Base-by-base conservation (phyloP, 2,888 invertebrate genomes). In the Caenorhabditis macrosperma region DNA sequence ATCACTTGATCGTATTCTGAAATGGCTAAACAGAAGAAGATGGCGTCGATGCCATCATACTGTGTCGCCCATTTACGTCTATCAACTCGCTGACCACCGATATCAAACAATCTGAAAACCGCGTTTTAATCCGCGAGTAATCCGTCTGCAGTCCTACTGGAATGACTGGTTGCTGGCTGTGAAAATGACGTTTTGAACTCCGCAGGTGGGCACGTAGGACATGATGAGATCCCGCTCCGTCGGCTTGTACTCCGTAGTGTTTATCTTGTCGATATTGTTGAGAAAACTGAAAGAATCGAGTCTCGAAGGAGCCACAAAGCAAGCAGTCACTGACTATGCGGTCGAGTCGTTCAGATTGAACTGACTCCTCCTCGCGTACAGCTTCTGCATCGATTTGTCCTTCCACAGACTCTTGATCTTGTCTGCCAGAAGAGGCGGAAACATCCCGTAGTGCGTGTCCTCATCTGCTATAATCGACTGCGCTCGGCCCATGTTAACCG, bases 131-230 rank as follows among this genome's bases (percentile, higher is more conserved):
- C 38, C 38, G 12, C 5, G 50, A 26, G 15, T n/a, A 33, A 33
- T 38, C 38, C 38, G 5, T 12, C 38, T 38, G 3, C 2, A 12
- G 24, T 78, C 87, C 75, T 35, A 88, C 87, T 86, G 86, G 67
- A 86, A 88, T 10, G 80, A 68, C 50, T 81, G 78, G 22, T 87
- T 83, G 60, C 82, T 84, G 3, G 81, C 66, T 2, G 82, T 79
- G 59, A 88, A 86, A 20, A 85, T 82, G 48, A 84, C 81, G 64
- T 86, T 86, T 55, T 85, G 85, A 7, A 88, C 82, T 54, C 88
- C 88, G n/a, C 88, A 81, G 10, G 88, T 87, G 20, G 88, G 88
- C 38, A 88, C 85, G 61, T 88, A 88, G 17, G 82, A 76, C 85
- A 88, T 88, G 22, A 88, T 83, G 6, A 88, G 72, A 79, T 88